These are phyloP conservation scores for Chaenodraco wilsoni DNA, from an alignment of 2,797 vertebrate species.

Conservation along the genomic window DNA sequence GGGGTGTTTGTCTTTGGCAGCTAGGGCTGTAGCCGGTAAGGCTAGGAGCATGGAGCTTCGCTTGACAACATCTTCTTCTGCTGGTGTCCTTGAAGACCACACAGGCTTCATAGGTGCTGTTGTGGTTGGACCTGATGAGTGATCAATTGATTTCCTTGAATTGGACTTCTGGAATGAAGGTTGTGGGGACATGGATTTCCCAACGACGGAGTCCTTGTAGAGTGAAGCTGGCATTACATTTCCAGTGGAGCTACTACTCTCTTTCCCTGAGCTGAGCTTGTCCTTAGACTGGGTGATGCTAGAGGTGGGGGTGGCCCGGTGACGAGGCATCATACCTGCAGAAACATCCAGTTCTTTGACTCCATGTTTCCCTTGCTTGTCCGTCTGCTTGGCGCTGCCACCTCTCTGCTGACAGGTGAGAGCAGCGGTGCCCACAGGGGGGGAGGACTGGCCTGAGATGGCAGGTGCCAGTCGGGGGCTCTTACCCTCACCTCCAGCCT, in stretches of 20 bases:
- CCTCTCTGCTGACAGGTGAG: constrained; percentile 81
- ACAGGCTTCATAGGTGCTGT: constrained; percentile 74
- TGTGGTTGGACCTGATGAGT: constrained; percentile 64
- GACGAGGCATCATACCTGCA: constrained; percentile 73
- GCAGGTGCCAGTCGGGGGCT: constrained; percentile 68
- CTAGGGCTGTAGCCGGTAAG: constrained; percentile 64
- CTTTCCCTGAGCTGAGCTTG: constrained; percentile 79
- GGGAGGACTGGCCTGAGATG: constrained; percentile 80
- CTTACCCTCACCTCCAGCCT: constrained; percentile 72
- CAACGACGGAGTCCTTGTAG: constrained; percentile 65
- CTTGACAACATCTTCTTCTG: constrained; percentile 79
- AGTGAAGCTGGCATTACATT: constrained; percentile 63
- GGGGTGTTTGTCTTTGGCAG: constrained; percentile 85
- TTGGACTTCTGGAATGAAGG: constrained; percentile 74
- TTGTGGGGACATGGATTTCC: constrained; percentile 77
- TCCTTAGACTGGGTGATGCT: constrained; percentile 71
- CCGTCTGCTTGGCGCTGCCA: constrained; percentile 81
- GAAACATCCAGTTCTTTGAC: constrained; percentile 84
- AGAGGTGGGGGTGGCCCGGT: constrained; percentile 63
- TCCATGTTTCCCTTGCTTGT: constrained; percentile 82
- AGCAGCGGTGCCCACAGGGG: constrained; percentile 81
- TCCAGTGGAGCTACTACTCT: constrained; percentile 70
- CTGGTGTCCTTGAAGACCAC: constrained; percentile 74
- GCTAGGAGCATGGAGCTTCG: constrained; percentile 71
- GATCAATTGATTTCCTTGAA: constrained; percentile 80